Percentiles rank a stretch among this genome's conserved stretches.
phyloP scores from a whole-genome alignment of 2,797 vertebrate species.

The Nannoperca obscura region DNA sequence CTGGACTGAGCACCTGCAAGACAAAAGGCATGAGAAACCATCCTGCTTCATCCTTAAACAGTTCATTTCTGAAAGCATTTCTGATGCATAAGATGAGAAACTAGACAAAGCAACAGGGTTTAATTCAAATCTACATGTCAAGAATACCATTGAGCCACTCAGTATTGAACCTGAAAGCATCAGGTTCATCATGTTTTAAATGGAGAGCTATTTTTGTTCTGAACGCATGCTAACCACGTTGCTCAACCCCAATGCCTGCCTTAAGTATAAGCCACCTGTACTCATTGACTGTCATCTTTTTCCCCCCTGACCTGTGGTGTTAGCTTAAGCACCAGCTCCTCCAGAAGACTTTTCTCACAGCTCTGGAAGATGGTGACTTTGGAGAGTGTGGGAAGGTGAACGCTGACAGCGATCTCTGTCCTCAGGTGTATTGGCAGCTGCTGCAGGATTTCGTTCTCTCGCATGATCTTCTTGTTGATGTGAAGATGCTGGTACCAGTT shows the following conservation, averaged over 20 bases:
- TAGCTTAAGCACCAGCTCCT: conserved; percentile 92
- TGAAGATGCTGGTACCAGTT: conserved; percentile 93
- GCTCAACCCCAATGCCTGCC: not conserved
- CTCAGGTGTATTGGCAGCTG: conserved; percentile 88
- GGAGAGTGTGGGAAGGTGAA: conserved; percentile 91
- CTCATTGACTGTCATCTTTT: not conserved
- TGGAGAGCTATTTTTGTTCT: not conserved
- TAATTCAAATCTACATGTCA: not conserved
- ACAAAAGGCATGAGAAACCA: not conserved
- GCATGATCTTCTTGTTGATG: conserved; percentile 91
- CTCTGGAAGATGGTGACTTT: conserved; percentile 93
- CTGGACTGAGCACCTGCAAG: conserved; percentile 91
- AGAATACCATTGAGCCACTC: not conserved
- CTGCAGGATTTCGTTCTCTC: conserved; percentile 88
- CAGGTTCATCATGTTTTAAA: not conserved
- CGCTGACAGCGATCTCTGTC: conserved; percentile 91
- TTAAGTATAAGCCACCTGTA: not conserved
- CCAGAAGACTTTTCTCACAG: conserved; percentile 92
- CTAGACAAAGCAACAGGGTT: not conserved
- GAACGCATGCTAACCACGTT: not conserved
- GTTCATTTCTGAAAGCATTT: not conserved
- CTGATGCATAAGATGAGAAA: not conserved
- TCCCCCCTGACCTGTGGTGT: conserved; percentile 85
- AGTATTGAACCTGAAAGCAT: not conserved
- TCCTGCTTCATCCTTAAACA: not conserved